Base-by-base conservation (phyloP, 2,797 vertebrate species). In the Sternarchorhynchus goeldii region DNA sequence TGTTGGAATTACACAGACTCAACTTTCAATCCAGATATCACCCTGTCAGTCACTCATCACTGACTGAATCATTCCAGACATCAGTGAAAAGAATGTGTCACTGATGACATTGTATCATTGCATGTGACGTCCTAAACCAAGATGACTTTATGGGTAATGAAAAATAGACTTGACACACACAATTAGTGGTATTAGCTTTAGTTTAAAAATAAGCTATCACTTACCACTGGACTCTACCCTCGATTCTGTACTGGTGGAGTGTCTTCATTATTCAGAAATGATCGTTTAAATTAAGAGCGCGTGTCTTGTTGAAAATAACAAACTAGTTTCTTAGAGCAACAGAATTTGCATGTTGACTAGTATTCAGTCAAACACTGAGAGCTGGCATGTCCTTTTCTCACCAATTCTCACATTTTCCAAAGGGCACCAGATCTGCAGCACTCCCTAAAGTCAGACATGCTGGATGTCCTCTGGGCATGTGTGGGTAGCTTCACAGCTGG, bases 361-460 rank as follows among this genome's bases (percentile, higher is more conserved):
- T n/a, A 21, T 57, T 56, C 6, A 20, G 8, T 6, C 14, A 18
- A 18, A 5, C 45, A 36, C n/a, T 66, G n/a, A 53, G n/a, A 56
- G 32, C 50, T 20, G 10, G 17, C 31, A 4, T 7, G 6, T 34
- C 14, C 36, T 70, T 55, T 34, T 18, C 34, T 71, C 6, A 8
- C 0, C 31, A 71, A 31, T 53, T 21, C 31, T 56, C 20, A 65
- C 29, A 70, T 78, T 62, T 29, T 65, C 29, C 57, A 32, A 57
- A 71, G 59, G 53, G 7, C 68, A 72, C 17, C 32, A 64, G 16
- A 4, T 3, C 59, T 31, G 21, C 53, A 16, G 10, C 34, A 65
- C 6, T 80, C 68, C 67, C 59, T 57, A 53, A 71, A 53, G 60
- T 8, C 67, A 34, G 32, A n/a, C 58, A 57, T 71, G 39, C 50